Base-by-base conservation (phyloP, 2,113 vertebrate species). In the Ursus arctos region DNA sequence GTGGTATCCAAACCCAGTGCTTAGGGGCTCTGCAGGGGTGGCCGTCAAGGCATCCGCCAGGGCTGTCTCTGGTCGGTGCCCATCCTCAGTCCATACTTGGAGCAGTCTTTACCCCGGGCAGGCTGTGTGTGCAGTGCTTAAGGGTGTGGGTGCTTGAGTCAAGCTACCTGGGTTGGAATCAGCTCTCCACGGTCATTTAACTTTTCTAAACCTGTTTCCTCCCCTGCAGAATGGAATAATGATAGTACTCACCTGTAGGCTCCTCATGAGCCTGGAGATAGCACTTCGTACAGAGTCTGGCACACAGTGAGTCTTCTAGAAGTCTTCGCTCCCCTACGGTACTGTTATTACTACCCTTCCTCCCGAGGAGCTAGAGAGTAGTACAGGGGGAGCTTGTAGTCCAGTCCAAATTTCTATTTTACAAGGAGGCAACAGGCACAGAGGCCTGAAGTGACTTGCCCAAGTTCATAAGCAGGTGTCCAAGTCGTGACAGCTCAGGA, bases 41-140 rank as follows among this genome's bases (percentile, higher is more conserved):
- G 1, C 8, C 26, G 2, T 63, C 24, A 1, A 1, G 24, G 19
- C 31, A 5, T 47, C 19, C 7, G 16, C n/a, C 15, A 21, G 36
- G 59, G 33, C 12, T 7, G 0, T 6, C 1, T 18, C 36, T 19
- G 47, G 1, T 16, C 26, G 65, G 43, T 47, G 7, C 33, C 26
- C 12, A 15, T 33, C 26, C 19, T 71, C 69, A 14, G 24, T 79
- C 53, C 51, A 49, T 61, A 49, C 43, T 18, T 31, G 72, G 61
- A 72, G 87, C 43, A 18, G 28, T 33, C 53, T 61, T 51, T 61
- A 33, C 21, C 74, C 13, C 4, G 4, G 65, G 72, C 33, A 67
- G 67, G 18, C 33, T 19, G 22, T 15, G 7, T 77, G 24, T 12
- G 6, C 22, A 19, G 0, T 91, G 53, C 11, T 43, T 84, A 72